phyloP scores from a whole-genome alignment of 2,797 vertebrate species.

The Malurus splendens region DNA sequence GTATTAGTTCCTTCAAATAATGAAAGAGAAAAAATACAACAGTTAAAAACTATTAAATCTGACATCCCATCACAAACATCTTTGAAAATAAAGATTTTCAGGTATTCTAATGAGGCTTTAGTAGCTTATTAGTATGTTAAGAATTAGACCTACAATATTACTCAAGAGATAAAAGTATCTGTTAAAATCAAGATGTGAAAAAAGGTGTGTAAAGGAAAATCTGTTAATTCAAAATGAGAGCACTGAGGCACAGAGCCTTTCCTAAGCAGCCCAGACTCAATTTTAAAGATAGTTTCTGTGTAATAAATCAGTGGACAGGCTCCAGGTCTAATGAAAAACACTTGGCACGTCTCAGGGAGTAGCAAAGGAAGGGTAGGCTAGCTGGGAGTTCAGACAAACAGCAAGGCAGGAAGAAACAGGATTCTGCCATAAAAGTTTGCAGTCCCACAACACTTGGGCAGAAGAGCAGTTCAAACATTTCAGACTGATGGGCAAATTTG shows the following conservation, averaged over 20 bases:
- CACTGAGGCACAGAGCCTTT: not conserved
- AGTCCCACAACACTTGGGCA: not conserved
- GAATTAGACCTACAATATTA: not conserved
- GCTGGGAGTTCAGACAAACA: not conserved
- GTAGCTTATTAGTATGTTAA: not conserved
- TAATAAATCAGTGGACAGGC: not conserved
- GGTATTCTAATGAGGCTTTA: not conserved
- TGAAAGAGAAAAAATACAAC: not conserved
- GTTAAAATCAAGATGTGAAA: not conserved
- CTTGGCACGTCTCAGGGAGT: not conserved
- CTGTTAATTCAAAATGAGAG: not conserved
- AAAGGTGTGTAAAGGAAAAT: not conserved
- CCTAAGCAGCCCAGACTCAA: not conserved
- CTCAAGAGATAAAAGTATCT: not conserved
- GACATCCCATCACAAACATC: not conserved
- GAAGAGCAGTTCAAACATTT: not conserved
- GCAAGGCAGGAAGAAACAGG: not conserved
- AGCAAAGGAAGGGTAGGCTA: not conserved
- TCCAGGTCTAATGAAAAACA: not conserved
- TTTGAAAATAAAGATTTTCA: not conserved
- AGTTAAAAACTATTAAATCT: not conserved
- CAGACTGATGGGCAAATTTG: not conserved
- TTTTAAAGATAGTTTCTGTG: not conserved
- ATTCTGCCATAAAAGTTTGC: not conserved
- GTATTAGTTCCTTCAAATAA: not conserved